Evolutionary conservation across 2,113 vertebrate species (phyloP).

Genomic region (Campylomormyrus tamandua): DNA sequence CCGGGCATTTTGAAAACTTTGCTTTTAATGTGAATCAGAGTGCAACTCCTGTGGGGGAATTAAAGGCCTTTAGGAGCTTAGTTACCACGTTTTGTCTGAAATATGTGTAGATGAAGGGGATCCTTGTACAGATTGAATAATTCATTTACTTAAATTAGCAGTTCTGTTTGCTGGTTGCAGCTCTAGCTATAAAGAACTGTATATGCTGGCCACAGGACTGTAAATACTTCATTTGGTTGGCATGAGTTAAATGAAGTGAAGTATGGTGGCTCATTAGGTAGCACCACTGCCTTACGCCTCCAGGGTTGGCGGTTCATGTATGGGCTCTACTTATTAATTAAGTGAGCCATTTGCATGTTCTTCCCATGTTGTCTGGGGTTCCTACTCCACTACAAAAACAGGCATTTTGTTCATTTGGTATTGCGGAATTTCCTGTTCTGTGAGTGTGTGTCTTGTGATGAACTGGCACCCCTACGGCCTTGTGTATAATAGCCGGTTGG

Average conservation of each 20-base stretch:
- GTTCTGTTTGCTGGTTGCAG: background rate
- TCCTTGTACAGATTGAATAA: background rate
- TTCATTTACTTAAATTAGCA: background rate
- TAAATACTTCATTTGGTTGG: background rate
- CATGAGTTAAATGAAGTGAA: background rate
- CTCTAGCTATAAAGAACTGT: background rate
- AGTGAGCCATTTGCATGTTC: background rate
- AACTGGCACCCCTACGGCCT: background rate
- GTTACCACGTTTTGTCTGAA: background rate
- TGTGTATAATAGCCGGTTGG: background rate
- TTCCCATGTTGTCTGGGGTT: background rate
- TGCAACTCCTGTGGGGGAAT: background rate
- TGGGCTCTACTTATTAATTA: background rate
- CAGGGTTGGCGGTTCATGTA: background rate
- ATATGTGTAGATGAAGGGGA: background rate
- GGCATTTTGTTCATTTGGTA: background rate
- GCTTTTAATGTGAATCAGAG: background rate
- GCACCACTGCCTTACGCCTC: background rate
- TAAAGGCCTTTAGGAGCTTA: background rate
- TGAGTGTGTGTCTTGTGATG: background rate
- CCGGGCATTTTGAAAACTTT: background rate
- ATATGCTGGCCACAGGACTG: background rate
- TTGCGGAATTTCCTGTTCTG: background rate
- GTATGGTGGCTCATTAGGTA: background rate
- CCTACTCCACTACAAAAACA: background rate